Evolutionary conservation across 2,113 vertebrate species (phyloP).

Genomic region (Chaetops frenatus): DNA sequence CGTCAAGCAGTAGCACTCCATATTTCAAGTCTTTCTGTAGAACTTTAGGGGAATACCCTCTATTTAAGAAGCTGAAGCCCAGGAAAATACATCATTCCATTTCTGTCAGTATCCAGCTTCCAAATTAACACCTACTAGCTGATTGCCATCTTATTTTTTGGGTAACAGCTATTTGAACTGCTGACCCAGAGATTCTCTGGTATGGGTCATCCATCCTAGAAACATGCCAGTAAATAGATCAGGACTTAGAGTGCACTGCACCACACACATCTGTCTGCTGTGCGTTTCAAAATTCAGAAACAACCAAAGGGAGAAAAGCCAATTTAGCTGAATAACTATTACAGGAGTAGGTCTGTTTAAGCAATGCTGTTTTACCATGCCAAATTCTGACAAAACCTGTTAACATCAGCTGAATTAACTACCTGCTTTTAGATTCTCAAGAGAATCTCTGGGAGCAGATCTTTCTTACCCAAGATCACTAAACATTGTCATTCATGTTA

Average conservation of each 20-base stretch:
- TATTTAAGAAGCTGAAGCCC: background rate
- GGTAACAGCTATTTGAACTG: background rate
- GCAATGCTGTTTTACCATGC: background rate
- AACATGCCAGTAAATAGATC: background rate
- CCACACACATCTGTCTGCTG: background rate
- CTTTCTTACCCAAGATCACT: constrained; percentile 14
- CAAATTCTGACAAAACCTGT: constrained; percentile 10
- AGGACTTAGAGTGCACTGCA: background rate
- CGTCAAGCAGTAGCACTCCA: background rate
- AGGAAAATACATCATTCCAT: background rate
- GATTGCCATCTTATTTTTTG: background rate
- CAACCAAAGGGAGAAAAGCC: background rate
- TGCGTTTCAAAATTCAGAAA: background rate
- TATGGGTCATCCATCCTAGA: background rate
- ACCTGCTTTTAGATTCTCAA: background rate
- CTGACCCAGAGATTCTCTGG: background rate
- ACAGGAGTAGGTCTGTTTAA: background rate
- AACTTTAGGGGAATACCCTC: background rate
- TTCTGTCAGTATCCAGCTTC: background rate
- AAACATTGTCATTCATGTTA: constrained; percentile 4
- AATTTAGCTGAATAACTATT: background rate
- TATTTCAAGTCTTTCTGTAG: background rate
- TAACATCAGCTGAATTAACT: constrained; percentile 18
- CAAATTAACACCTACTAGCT: background rate
- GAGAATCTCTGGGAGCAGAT: background rate